Conservation (phyloP, 2,888 invertebrate species). For the Drosophila cognata region DNA sequence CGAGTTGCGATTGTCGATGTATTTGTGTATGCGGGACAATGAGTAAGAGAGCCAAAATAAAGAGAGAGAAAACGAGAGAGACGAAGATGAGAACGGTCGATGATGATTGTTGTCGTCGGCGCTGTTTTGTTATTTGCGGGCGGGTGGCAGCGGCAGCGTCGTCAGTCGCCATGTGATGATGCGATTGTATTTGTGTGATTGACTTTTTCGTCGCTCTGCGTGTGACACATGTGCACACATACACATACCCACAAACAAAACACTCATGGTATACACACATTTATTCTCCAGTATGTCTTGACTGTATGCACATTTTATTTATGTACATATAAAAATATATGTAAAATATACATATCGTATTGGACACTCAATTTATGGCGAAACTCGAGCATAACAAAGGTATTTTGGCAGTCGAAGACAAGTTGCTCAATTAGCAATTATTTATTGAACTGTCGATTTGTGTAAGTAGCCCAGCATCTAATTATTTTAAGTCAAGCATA, state of each 20-base stretch:
- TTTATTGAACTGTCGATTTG: neutral
- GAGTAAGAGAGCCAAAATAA: conserved; percentile 10
- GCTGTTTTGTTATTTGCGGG: conserved; percentile 76
- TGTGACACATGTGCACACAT: conserved; percentile 69
- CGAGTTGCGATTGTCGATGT: conserved; percentile 17
- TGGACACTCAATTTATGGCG: neutral
- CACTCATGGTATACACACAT: neutral
- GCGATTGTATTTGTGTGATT: conserved; percentile 64
- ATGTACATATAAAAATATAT: conserved; percentile 6
- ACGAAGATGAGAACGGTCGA: conserved; percentile 20
- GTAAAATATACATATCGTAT: neutral
- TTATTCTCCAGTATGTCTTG: conserved; percentile 5
- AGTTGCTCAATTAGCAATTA: neutral
- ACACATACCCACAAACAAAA: neutral
- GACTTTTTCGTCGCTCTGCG: conserved; percentile 68
- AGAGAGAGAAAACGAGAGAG: conserved; percentile 5
- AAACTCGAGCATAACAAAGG: neutral
- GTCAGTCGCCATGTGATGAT: conserved; percentile 31
- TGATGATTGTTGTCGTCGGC: conserved; percentile 48
- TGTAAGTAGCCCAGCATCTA: neutral
- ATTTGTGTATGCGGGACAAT: conserved; percentile 34
- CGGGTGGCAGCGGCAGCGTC: conserved; percentile 51
- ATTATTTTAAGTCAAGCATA: neutral
- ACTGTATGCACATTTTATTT: neutral
- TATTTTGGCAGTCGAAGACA: neutral